Percentiles rank a stretch among this genome's conserved stretches.
Conservation (phyloP, 2,113 vertebrate species). For the Gymnorhina tibicen region DNA sequence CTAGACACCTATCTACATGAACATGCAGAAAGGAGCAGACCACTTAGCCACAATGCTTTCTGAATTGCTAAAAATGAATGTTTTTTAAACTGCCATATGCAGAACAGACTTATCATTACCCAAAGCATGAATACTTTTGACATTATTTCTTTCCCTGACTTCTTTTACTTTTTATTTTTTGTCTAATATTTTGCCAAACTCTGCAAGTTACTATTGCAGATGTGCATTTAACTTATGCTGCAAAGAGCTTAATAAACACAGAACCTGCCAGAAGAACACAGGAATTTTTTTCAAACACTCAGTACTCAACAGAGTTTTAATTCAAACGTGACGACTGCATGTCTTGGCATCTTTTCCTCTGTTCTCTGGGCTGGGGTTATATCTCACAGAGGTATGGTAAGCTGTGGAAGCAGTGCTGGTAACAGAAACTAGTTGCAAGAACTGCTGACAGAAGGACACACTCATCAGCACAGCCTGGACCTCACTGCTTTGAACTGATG, state of each 20-base stretch:
- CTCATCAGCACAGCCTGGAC: background rate
- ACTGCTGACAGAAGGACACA: background rate
- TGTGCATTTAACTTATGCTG: background rate
- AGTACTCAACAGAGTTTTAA: background rate
- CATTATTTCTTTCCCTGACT: background rate
- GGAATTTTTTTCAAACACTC: background rate
- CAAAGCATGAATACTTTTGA: background rate
- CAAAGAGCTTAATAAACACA: background rate
- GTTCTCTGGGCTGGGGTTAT: background rate
- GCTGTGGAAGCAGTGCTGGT: background rate
- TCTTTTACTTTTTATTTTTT: background rate
- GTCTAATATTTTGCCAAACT: background rate
- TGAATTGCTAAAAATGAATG: background rate
- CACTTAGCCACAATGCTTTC: background rate
- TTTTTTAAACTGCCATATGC: background rate
- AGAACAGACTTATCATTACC: background rate
- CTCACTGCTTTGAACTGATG: background rate
- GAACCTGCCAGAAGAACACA: background rate
- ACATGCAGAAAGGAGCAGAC: background rate
- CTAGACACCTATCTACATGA: background rate
- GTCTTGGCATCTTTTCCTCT: background rate
- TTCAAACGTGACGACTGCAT: background rate
- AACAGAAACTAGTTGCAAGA: background rate
- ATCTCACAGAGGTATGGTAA: background rate
- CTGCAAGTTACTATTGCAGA: background rate